Base-by-base conservation (phyloP, 2,888 invertebrate genomes). In the Tryphoninae sp. region DNA sequence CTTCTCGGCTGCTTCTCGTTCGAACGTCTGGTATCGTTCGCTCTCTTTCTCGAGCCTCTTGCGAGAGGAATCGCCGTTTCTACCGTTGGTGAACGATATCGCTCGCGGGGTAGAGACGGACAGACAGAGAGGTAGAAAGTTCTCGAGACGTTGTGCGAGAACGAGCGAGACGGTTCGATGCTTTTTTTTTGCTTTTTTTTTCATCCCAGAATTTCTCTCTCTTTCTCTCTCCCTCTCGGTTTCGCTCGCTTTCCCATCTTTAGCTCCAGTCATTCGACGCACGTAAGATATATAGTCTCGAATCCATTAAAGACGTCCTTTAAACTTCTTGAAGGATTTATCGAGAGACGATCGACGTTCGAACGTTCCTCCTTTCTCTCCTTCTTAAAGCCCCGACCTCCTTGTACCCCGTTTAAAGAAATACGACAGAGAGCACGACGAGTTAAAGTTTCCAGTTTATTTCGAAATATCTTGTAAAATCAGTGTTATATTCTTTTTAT, bases 271-370 rank as follows among this genome's bases (percentile, higher is more conserved):
- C 78, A 53, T 74, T 78, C 71, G 81, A 81, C 71, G 65, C 69
- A 22, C 55, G 19, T n/a, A 33, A 86, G 84, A 85, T 84, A 82
- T 85, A 87, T 85, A 84, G 84, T 73, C 84, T 23, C 79, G 84
- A 84, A 87, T 87, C 85, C 84, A 86, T 87, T 87, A 86, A 84
- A 78, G 80, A 83, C 75, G 84, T 86, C 82, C 82, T 87, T 86
- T 85, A 86, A 86, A 86, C 83, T 86, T 83, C 81, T 64, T 81
- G 74, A 67, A 84, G 84, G 84, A 86, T 86, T 86, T 86, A 86
- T 86, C 86, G 79, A 80, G 78, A 77, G n/a, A 73, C 86, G 84
- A 86, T 84, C 83, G 80, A 74, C 72, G 78, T 42, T 80, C 22
- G 67, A 80, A 55, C 64, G 69, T 80, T 40, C 64, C 16, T 62